These are phyloP conservation scores for Malacoraja senta DNA, from an alignment of 2,797 vertebrate genomes.

Conservation along the genomic window DNA sequence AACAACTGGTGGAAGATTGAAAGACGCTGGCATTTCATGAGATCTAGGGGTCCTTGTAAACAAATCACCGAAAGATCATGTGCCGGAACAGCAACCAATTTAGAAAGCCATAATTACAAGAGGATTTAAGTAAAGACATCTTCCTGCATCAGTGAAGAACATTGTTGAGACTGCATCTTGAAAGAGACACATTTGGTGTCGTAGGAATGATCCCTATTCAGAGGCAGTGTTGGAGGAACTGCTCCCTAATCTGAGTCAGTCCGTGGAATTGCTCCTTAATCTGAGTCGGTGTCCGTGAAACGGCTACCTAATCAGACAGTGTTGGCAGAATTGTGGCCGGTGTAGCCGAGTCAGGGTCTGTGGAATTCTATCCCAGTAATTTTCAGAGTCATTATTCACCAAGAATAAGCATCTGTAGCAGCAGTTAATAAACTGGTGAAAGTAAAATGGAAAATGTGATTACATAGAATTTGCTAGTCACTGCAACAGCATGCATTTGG, in stretches of 20 bases:
- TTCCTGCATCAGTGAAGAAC: no score
- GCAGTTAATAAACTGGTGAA: slow-evolving; percentile 49
- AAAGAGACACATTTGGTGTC: no score
- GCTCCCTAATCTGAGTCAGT: neutral
- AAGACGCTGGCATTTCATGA: no score
- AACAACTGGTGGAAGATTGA: no score
- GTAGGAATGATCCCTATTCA: neutral
- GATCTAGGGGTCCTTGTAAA: no score
- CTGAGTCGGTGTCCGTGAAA: neutral
- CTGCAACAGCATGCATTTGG: neutral
- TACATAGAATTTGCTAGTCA: neutral
- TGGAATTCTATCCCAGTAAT: neutral
- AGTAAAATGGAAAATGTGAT: slow-evolving; percentile 46
- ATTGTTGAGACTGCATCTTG: no score
- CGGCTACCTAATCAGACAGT: neutral
- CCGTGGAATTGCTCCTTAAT: neutral
- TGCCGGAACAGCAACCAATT: no score
- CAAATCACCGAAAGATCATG: no score
- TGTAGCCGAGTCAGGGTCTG: neutral
- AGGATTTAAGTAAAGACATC: no score
- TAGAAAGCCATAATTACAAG: no score
- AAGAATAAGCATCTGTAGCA: neutral
- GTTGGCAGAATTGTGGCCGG: neutral
- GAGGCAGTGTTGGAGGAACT: neutral
- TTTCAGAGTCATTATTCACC: no score